These are phyloP conservation scores for Pterocles gutturalis DNA, from an alignment of 2,113 vertebrate genomes.

Conservation along the genomic window DNA sequence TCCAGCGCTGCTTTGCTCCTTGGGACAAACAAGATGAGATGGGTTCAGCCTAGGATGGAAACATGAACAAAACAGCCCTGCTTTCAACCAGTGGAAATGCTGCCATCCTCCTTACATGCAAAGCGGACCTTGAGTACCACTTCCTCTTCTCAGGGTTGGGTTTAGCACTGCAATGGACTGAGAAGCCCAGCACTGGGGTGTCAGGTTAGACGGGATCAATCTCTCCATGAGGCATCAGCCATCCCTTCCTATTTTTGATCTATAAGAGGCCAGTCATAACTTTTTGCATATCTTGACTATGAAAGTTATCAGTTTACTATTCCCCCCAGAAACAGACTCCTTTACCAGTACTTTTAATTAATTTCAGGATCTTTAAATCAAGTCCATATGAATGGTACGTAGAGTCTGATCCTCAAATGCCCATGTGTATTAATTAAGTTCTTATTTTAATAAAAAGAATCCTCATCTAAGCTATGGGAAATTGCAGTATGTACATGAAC, in stretches of 20 bases:
- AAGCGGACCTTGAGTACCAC: neutral
- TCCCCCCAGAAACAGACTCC: neutral
- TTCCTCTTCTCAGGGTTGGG: neutral
- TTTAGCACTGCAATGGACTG: neutral
- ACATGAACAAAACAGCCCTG: neutral
- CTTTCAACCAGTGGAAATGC: neutral
- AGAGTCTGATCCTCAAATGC: constrained; percentile 27
- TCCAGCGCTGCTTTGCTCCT: neutral
- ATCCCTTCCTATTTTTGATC: neutral
- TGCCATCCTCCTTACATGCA: neutral
- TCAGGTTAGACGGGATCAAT: neutral
- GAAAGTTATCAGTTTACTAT: neutral
- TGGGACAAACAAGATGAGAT: neutral
- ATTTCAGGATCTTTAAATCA: constrained; percentile 51
- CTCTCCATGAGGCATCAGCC: neutral
- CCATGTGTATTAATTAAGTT: constrained; percentile 63
- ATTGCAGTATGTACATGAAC: neutral
- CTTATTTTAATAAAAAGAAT: constrained; percentile 46
- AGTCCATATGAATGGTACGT: neutral
- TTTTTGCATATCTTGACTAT: neutral
- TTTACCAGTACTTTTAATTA: constrained; percentile 14
- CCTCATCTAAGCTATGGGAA: constrained; percentile 45
- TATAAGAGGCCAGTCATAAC: neutral
- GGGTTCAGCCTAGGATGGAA: neutral
- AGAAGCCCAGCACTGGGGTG: neutral